These are phyloP conservation scores for Stenotaenia linearis DNA, from an alignment of 2,888 invertebrate species.

Conservation along the genomic window DNA sequence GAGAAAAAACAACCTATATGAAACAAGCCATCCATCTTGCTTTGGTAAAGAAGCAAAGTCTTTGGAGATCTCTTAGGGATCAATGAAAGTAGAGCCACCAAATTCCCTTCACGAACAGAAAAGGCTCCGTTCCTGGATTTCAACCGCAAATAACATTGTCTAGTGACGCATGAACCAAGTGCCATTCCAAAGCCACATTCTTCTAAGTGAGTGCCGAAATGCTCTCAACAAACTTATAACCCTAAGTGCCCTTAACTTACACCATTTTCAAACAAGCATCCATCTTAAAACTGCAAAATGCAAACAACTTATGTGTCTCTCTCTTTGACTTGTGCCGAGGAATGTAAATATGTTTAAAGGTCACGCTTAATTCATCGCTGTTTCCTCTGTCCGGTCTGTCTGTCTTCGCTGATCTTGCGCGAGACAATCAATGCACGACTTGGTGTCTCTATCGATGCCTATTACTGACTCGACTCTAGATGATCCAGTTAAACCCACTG, in stretches of 20 bases:
- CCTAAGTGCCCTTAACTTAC: neutral
- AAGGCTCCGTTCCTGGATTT: neutral
- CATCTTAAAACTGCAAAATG: too few species aligned
- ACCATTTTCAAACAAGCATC: too few species aligned
- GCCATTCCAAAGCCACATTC: neutral
- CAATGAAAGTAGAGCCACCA: conserved; percentile 14
- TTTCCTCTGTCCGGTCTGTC: too few species aligned
- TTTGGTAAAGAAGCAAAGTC: neutral
- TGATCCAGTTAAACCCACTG: too few species aligned
- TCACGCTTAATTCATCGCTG: too few species aligned
- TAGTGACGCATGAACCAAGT: conserved; percentile 7
- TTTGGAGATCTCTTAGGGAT: conserved; percentile 7
- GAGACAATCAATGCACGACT: too few species aligned
- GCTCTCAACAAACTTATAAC: neutral
- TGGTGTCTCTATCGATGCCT: too few species aligned
- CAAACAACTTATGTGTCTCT: too few species aligned
- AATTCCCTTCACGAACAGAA: neutral
- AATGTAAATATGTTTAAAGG: too few species aligned
- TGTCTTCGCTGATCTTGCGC: too few species aligned
- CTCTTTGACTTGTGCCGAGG: too few species aligned
- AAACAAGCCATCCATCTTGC: conserved; percentile 11
- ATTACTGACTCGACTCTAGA: too few species aligned
- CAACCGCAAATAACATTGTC: conserved; percentile 11
- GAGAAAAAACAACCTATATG: neutral
- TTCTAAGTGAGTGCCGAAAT: conserved; percentile 1